Percentiles rank a stretch among this genome's conserved stretches.
phyloP scores from a whole-genome alignment of 2,888 invertebrate genomes.

The Plagodis pulveraria region DNA sequence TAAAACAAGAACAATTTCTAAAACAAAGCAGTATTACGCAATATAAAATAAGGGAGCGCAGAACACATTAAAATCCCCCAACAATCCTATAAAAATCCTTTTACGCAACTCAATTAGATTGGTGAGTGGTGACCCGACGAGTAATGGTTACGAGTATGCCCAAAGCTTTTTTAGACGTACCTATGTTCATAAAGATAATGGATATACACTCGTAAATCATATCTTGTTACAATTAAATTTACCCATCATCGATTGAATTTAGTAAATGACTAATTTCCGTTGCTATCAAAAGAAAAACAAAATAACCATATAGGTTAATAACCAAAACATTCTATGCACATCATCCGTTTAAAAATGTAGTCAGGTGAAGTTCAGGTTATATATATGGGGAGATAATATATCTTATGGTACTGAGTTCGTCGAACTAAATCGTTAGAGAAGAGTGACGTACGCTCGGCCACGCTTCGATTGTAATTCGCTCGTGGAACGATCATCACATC shows the following conservation, averaged over 20 bases:
- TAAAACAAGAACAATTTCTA: slow-evolving; percentile 14
- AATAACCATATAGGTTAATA: no score
- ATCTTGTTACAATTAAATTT: no score
- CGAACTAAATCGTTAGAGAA: slow-evolving; percentile 3
- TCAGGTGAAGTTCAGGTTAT: not conserved
- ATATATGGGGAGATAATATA: not conserved
- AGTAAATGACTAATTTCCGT: no score
- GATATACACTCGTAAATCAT: not conserved
- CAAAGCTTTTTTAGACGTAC: slow-evolving; percentile 2
- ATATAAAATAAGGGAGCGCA: slow-evolving; percentile 17
- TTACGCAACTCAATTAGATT: slow-evolving; percentile 27
- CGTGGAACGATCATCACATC: slow-evolving; percentile 18
- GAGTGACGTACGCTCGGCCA: slow-evolving; percentile 7
- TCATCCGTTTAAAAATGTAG: not conserved
- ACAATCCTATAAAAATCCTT: slow-evolving; percentile 31
- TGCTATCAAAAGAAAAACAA: no score
- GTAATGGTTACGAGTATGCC: slow-evolving; percentile 9
- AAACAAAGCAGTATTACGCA: slow-evolving; percentile 11
- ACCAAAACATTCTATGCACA: no score
- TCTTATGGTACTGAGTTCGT: slow-evolving; percentile 2
- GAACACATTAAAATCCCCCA: slow-evolving; percentile 20
- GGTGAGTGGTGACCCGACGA: slow-evolving; percentile 15
- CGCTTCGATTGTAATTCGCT: slow-evolving; percentile 15
- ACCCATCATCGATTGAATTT: no score
- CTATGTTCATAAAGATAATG: not conserved